Evolutionary conservation across 1,140 invertebrate species (phyloP), one percentile per base, ranked within the genome.

Genomic region (Drosophila punjabiensis): DNA sequence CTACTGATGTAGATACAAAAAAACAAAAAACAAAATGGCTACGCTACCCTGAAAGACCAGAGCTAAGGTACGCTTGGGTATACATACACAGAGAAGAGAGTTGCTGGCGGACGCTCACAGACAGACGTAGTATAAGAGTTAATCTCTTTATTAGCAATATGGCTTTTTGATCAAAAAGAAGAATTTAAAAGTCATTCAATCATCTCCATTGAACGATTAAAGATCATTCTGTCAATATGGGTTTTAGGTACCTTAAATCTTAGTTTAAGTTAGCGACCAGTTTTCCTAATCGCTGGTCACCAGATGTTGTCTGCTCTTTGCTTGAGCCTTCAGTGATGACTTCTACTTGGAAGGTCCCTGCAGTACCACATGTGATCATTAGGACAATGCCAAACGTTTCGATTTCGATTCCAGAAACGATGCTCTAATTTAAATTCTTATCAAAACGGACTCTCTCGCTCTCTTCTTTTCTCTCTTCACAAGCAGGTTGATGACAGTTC

Each of bases 31-130:
- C 2, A 33, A 53, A 32, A 53, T 53, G 50, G 30, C 18, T 55
- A 8, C 52, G n/a, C 52, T 33, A 16, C 52, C 32, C 52, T 33
- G n/a, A 18, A 13, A 18, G 13, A 7, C 13, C 20, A 13, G 16
- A 53, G 50, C 20, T 13, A 11, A 30, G n/a, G 10, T 5, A 18
- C 14, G 11, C 7, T 14, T 55, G n/a, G 30, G 52, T 55, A 35
- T 55, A 55, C 52, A 55, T 55, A 55, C 52, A 55, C 52, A 35
- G 30, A 53, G 50, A 55, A 55, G 52, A 55, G 52, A 33, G 30
- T 33, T 20, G 11, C 6, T 33, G 18, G 30, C n/a, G 30, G 6
- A 53, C n/a, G 30, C 30, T 33, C 52, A 14, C 30, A 33, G n/a
- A 5, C n/a, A 18, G 11, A 5, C 52, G 33, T 20, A 14, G 52